Evolutionary conservation across 1,140 invertebrate genomes (phyloP).

Genomic region (Drosophila pachea): DNA sequence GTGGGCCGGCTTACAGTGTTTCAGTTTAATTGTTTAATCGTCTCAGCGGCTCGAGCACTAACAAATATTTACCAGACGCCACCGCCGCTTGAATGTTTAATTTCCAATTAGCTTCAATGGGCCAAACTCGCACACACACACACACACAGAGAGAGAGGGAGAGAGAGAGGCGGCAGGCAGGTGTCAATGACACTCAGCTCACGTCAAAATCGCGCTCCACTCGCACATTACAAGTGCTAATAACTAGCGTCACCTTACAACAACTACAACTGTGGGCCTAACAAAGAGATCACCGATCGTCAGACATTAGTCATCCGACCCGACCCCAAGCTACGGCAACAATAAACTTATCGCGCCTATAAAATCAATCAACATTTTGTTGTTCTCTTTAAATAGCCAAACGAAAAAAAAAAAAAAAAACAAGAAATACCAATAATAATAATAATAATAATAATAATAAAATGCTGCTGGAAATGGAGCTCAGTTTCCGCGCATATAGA

Average conservation of each 20-base stretch:
- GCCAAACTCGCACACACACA: neutral
- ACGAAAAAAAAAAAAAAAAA: conserved; percentile 21
- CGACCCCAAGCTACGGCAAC: conserved; percentile 41
- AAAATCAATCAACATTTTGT: conserved; percentile 69
- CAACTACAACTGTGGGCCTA: conserved; percentile 23
- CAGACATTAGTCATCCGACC: conserved; percentile 65
- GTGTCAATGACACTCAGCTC: conserved; percentile 58
- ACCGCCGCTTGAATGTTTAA: conserved; percentile 16
- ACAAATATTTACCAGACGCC: conserved; percentile 4
- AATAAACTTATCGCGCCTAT: conserved; percentile 74
- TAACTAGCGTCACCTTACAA: conserved; percentile 52
- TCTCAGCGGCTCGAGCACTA: neutral
- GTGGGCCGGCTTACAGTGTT: conserved; percentile 20
- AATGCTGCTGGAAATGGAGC: conserved; percentile 62
- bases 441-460: conserved; percentile 55
- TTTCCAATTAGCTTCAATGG: conserved; percentile 13
- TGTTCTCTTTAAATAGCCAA: conserved; percentile 33
- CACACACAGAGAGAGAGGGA: neutral
- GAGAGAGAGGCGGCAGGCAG: conserved; percentile 15
- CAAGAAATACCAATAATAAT: too few relatives aligned
- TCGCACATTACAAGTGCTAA: conserved; percentile 57
- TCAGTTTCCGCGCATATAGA: conserved; percentile 64
- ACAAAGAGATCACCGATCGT: conserved; percentile 61
- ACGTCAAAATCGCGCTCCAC: conserved; percentile 17
- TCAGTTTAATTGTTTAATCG: conserved; percentile 14